phyloP scores from a whole-genome alignment of 2,888 invertebrate species.

The Aproaerema taeniolella region DNA sequence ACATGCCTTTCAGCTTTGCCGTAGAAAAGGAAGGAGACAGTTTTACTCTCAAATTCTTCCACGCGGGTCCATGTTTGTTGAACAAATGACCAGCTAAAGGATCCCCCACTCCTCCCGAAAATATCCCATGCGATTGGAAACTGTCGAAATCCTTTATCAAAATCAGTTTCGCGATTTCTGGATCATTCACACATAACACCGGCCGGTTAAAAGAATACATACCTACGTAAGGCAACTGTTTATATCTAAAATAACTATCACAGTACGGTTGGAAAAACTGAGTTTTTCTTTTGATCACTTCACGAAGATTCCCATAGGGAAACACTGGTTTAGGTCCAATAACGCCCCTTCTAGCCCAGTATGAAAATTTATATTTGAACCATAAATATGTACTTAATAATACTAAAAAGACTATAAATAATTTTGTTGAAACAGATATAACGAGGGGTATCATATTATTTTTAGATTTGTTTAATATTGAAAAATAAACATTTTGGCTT shows the following conservation, averaged over 20 bases:
- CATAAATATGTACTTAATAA: slow-evolving; percentile 38
- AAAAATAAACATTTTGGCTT: too few relatives aligned
- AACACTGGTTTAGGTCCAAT: slow-evolving; percentile 74
- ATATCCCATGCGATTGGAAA: slow-evolving; percentile 81
- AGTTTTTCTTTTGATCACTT: slow-evolving; percentile 70
- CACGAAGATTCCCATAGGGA: slow-evolving; percentile 79
- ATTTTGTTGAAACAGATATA: slow-evolving; percentile 11
- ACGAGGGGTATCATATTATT: too few relatives aligned
- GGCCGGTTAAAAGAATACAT: slow-evolving; percentile 80
- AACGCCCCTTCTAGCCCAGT: slow-evolving; percentile 79
- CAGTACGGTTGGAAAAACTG: slow-evolving; percentile 80
- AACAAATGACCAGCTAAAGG: slow-evolving; percentile 79
- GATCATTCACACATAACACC: slow-evolving; percentile 79
- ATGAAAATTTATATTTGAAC: slow-evolving; percentile 65
- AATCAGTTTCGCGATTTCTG: slow-evolving; percentile 77
- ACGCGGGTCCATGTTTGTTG: slow-evolving; percentile 73
- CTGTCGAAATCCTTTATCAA: slow-evolving; percentile 79
- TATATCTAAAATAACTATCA: slow-evolving; percentile 76
- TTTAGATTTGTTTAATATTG: too few relatives aligned
- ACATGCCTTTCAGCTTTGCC: slow-evolving; percentile 82
- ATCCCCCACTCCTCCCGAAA: slow-evolving; percentile 78
- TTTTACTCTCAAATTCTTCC: slow-evolving; percentile 80
- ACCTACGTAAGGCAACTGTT: slow-evolving; percentile 71
- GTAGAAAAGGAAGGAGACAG: slow-evolving; percentile 82
- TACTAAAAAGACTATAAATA: slow-evolving; percentile 30